These are phyloP conservation scores for Melanotaenia trifasciata DNA, from an alignment of 2,797 vertebrate species.

Conservation along the genomic window DNA sequence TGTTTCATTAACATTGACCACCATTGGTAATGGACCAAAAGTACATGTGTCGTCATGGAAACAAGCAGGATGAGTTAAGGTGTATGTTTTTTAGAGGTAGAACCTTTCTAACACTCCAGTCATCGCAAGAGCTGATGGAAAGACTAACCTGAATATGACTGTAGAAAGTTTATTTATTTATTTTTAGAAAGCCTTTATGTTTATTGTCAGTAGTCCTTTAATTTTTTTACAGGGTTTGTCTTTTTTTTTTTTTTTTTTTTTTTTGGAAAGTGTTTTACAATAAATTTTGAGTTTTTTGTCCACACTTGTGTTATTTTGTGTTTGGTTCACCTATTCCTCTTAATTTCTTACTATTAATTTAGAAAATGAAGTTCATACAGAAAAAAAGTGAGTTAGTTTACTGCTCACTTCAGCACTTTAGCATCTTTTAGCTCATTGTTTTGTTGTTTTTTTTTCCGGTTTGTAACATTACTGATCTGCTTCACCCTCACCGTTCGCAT, in stretches of 20 bases:
- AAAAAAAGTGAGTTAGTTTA: not conserved
- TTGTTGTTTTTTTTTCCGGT: not conserved
- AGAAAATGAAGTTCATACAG: not conserved
- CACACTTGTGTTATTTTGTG: conserved; percentile 40
- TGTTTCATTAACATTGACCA: conserved; percentile 25
- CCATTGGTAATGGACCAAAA: conserved; percentile 33
- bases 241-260: conserved; percentile 70
- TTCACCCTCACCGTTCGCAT: not conserved
- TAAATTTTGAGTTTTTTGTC: conserved; percentile 68
- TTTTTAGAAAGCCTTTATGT: conserved; percentile 72
- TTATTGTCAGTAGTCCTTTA: conserved; percentile 59
- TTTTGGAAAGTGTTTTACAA: conserved; percentile 72
- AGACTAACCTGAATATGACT: conserved; percentile 69
- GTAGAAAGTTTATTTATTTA: conserved; percentile 82
- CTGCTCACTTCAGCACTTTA: not conserved
- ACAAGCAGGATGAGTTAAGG: conserved; percentile 11
- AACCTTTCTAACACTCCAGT: conserved; percentile 74
- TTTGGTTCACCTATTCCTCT: conserved; percentile 9
- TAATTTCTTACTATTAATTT: not conserved
- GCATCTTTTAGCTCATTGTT: not conserved
- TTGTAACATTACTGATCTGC: not conserved
- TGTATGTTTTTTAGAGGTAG: conserved; percentile 62
- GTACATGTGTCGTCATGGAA: not conserved
- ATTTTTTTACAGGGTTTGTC: conserved; percentile 67
- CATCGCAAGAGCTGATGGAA: conserved; percentile 30